These are phyloP conservation scores for Musca domestica DNA, from an alignment of 1,140 invertebrate species.

Conservation along the genomic window DNA sequence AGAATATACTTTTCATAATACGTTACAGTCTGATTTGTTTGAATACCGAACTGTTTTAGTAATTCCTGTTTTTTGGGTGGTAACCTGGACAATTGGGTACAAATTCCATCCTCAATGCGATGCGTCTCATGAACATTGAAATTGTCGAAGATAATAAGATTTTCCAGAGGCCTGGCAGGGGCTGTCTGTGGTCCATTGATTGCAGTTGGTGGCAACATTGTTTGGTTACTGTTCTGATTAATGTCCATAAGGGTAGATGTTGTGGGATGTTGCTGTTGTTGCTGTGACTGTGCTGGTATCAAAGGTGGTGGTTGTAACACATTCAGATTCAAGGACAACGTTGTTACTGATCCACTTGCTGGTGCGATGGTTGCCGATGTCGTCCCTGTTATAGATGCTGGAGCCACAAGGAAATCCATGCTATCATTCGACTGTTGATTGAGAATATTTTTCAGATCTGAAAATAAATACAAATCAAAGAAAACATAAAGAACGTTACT, in stretches of 20 bases:
- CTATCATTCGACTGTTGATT: slow-evolving; percentile 25
- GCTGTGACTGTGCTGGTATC: not conserved
- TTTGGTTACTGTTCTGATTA: too few relatives aligned
- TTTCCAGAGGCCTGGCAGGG: slow-evolving; percentile 39
- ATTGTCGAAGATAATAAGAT: slow-evolving; percentile 50
- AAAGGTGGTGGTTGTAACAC: not conserved
- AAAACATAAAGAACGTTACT: too few relatives aligned
- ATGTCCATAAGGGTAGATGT: not conserved
- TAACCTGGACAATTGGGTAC: slow-evolving; percentile 50
- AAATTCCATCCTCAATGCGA: slow-evolving; percentile 51
- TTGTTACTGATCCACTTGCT: not conserved
- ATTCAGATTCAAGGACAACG: not conserved
- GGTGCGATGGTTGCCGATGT: too few relatives aligned
- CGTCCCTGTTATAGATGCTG: not conserved
- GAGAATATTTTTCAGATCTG: slow-evolving; percentile 28
- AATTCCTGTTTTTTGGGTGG: slow-evolving; percentile 53
- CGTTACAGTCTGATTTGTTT: slow-evolving; percentile 54
- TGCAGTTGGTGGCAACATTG: too few relatives aligned
- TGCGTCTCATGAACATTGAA: slow-evolving; percentile 51
- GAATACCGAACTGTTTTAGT: slow-evolving; percentile 55
- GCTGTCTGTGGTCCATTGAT: not conserved
- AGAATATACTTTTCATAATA: slow-evolving; percentile 55
- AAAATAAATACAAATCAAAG: slow-evolving; percentile 9
- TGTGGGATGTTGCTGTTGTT: not conserved
- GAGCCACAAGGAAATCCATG: slow-evolving; percentile 13